Base-by-base conservation (phyloP, 2,113 vertebrate genomes). In the Pomatostomus ruficeps region DNA sequence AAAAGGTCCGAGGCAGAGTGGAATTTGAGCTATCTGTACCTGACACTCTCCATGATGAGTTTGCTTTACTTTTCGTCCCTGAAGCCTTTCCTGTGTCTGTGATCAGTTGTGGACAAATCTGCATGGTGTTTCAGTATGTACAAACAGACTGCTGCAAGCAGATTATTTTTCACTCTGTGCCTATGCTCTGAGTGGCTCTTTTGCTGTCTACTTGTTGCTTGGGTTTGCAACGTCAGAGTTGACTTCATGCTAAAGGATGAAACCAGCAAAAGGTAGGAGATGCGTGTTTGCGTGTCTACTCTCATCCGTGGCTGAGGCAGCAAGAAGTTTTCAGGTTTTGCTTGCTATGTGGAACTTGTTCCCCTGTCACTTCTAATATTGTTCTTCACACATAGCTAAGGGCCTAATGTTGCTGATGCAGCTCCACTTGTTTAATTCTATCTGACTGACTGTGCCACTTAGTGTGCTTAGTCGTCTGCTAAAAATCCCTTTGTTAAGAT, bases 401-500 rank as follows among this genome's bases (percentile, higher is more conserved):
- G 46, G n/a, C 43, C 36, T 88, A 86, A 93, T 78, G 82, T 57
- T 91, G 72, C 88, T 95, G 94, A 80, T 0, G 14, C 79, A 71
- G 77, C 35, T 85, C 58, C 52, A 33, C 52, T 95, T 91, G 93
- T 89, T 93, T 92, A 43, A 87, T 92, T 91, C 86, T 48, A 68
- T 78, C 61, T 7, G 5, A 42, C 62, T 92, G 76, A 81, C 61
- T 89, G 25, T 86, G 70, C 40, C 72, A 46, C 66, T 95, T 89
- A 85, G 48, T 57, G 78, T 93, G 90, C 63, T 93, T 93, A 93
- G 92, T 94, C 67, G 17, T 63, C 67, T 96, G 91, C 88, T 96
- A 71, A 96, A 94, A 95, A 90, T 91, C 67, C 68, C 92, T 90
- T 88, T 86, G 85, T 93, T 92, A 83, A 86, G 75, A 90, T 18